These are phyloP conservation scores for Sepiola atlantica DNA, from an alignment of 2,888 invertebrate species.

Conservation along the genomic window DNA sequence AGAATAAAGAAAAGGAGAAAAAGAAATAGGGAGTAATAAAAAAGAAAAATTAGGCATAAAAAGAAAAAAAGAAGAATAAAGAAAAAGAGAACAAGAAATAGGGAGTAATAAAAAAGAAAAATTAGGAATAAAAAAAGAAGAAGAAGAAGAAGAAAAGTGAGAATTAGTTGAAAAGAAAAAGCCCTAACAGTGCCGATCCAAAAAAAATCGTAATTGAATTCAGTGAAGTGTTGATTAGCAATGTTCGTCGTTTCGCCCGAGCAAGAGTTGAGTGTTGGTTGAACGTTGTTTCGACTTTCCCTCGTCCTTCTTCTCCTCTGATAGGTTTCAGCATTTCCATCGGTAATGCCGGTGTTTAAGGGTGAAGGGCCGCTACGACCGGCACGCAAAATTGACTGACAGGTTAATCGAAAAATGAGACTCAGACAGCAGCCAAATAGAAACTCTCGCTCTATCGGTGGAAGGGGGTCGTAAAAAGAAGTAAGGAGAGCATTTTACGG, in stretches of 20 bases:
- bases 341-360: neutral
- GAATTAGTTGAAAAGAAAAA: neutral
- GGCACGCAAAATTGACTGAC: neutral
- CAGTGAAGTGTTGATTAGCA: slow-evolving; percentile 19
- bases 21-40: neutral
- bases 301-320: neutral
- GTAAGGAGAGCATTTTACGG: neutral
- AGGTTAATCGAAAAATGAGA: slow-evolving; percentile 32
- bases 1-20: no score
- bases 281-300: neutral
- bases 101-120: neutral
- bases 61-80: no score
- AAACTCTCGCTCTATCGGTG: no score
- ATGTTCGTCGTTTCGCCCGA: neutral
- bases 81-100: neutral
- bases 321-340: neutral
- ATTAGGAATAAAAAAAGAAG: neutral
- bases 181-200: neutral
- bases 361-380: neutral
- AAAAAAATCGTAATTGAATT: slow-evolving; percentile 5
- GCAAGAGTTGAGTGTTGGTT: neutral
- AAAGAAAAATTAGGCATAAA: no score
- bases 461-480: neutral
- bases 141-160: no score
- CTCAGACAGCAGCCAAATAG: neutral